Base-by-base conservation (phyloP, 2,888 invertebrate species). In the Drosophila bunnanda region DNA sequence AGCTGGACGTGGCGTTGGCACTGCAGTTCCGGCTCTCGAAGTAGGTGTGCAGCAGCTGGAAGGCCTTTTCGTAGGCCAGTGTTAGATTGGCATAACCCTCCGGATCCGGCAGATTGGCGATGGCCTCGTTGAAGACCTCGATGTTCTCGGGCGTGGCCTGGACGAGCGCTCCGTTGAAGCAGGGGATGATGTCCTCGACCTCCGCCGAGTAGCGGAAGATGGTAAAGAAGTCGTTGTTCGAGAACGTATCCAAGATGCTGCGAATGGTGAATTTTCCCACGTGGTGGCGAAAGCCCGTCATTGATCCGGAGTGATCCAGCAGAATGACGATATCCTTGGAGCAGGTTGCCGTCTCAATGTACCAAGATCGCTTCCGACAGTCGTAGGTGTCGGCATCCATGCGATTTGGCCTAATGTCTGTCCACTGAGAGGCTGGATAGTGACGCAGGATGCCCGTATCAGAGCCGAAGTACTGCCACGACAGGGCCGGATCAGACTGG, bases 381-480 rank as follows among this genome's bases (percentile, higher is more conserved):
- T 99, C 99, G 92, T 97, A 99, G 2, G 96, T 94, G 91, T 98
- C 98, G 8, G 93, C 93, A 75, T 93, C 93, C 48, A 93, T 92
- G 56, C 92, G 89, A 54, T 90, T 89, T 8, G 69, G 69, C 0
- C 75, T 53, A 6, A 80, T 62, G 7, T 89, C 83, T 32, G 93
- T 93, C 97, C 96, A 96, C 22, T 94, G 94, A 92, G 95, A 94
- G 2, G 96, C 96, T 57, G 99, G 99, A 93, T 96, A 99, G 90
- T 97, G 97, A 9, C 99, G 93, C 84, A 99, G 94, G 87, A 99
- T 96, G 15, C 99, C 99, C 5, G 96, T 95, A 34, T 97, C 95
- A 80, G 98, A 98, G 32, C 99, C 98, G 92, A 99, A 99, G 92
- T 98, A 99, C 93, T 99, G 99, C 98, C 99, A 99, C 1, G 96